Base-by-base conservation (phyloP, 2,888 invertebrate genomes). In the Chaetoderma sp. region DNA sequence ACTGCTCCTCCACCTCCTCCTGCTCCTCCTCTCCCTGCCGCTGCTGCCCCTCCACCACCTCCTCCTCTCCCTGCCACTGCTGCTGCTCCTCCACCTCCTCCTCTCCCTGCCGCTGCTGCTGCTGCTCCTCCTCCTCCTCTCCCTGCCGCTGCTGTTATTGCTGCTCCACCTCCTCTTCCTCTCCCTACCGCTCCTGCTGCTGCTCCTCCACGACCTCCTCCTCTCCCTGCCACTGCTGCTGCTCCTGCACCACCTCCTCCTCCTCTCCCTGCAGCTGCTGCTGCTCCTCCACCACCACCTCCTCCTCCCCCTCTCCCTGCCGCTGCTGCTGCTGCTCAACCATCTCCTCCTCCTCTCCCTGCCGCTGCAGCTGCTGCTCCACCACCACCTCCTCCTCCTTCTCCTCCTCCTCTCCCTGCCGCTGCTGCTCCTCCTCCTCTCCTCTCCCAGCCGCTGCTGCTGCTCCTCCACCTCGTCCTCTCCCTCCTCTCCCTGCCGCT, bases 401-500 rank as follows among this genome's bases (percentile, higher is more conserved):
- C n/a, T n/a, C n/a, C n/a, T n/a, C n/a, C n/a, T n/a, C n/a, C n/a
- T n/a, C n/a, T n/a, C n/a, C n/a, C n/a, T n/a, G n/a, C n/a, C n/a
- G n/a, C n/a, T 36, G 28, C 36, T 5, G 2, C 16, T 42, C n/a
- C 27, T 13, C 13, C 1, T 56, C 21, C n/a, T 33, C 33, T 5
- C 28, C 44, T 47, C 49, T 57, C 45, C n/a, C n/a, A n/a, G n/a
- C n/a, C n/a, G n/a, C n/a, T n/a, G n/a, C n/a, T n/a, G n/a, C n/a
- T n/a, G n/a, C 47, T 10, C n/a, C 45, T 47, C n/a, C 16, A 25
- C n/a, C 18, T 54, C 8, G 10, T 1, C 1, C 50, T 1, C 50
- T 25, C 61, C 25, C 45, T 47, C n/a, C 59, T 23, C 27, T 50
- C 58, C 25, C 47, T 49, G n/a, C n/a, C n/a, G n/a, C n/a, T n/a